Base-by-base conservation (phyloP, 1,140 invertebrate genomes). In the Trachymyrmex septentrionalis region DNA sequence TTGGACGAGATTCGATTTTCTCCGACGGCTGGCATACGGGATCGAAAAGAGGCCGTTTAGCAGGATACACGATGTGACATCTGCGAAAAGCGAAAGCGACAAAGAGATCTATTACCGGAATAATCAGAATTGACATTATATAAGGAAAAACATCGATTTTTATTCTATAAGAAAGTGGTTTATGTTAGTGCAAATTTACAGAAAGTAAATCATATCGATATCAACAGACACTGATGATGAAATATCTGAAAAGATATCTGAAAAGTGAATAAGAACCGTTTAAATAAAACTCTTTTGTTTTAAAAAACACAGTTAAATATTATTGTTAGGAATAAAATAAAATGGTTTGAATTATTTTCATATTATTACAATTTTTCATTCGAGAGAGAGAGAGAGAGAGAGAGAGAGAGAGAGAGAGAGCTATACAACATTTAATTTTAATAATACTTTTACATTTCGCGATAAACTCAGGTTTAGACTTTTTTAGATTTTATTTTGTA, bases 1-100 rank as follows among this genome's bases (percentile, higher is more conserved):
- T 94, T 92, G 86, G 89, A 91, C 91, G 92, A 94, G 93, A 95
- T 92, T 94, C 92, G 91, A 94, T 94, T 94, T 91, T 91, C 87
- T 73, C 72, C 82, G 59, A 77, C 85, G 44, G 59, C 38, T 63
- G 57, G 76, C 76, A 48, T 78, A 75, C 34, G 34, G 21, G 72
- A 75, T 75, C 72, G 72, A 44, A 55, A 59, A 59, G 24, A 64
- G 76, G 27, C 59, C 44, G 76, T 48, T 64, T 67, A 76, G 27
- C 21, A 48, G 48, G 44, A 55, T 86, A 80, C 59, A 71, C 75
- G 30, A 48, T 85, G 67, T 63, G 21, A 63, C 67, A 24, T 63
- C 61, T 67, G 44, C 10, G 50, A 86, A 59, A 78, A 87, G 59
- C 34, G 77, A 72, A 59, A 59, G 19, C 71, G n/a, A 48, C 63